phyloP scores from a whole-genome alignment of 2,797 vertebrate genomes.

The Phalanger gymnotis region DNA sequence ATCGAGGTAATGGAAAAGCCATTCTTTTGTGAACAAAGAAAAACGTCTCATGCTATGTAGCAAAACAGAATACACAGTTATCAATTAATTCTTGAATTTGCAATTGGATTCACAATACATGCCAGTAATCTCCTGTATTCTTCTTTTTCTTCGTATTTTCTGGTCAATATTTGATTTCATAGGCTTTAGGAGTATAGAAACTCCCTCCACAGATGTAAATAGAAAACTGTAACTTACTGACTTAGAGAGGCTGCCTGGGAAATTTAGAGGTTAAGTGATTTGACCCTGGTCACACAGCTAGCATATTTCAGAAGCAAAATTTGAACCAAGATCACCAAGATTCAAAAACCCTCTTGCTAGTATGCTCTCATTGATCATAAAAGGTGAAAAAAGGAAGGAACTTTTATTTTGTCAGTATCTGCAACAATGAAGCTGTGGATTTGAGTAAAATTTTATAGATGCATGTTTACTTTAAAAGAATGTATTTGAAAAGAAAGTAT shows the following conservation, averaged over 20 bases:
- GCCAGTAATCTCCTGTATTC: not conserved
- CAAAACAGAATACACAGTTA: not conserved
- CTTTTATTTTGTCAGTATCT: not conserved
- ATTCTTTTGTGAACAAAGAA: not conserved
- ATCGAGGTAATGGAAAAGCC: not conserved
- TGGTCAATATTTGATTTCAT: not conserved
- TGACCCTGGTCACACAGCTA: not conserved
- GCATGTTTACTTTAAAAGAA: conserved; percentile 44
- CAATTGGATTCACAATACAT: not conserved
- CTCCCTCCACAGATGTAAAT: not conserved
- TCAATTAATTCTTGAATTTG: not conserved
- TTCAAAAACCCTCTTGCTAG: not conserved
- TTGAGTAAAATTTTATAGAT: conserved; percentile 27
- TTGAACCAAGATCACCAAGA: not conserved
- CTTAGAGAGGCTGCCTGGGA: not conserved
- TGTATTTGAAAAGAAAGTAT: conserved; percentile 21
- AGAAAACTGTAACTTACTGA: not conserved
- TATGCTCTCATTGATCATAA: not conserved
- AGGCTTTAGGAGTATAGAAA: not conserved
- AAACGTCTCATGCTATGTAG: not conserved
- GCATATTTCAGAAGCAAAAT: not conserved
- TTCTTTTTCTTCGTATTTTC: not conserved
- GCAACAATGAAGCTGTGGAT: conserved; percentile 41
- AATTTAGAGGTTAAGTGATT: not conserved
- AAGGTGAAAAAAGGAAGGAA: conserved; percentile 36